Evolutionary conservation across 53 echinoderm and acorn worm genomes (phyloP).

Genomic region (Mesocentrotus franciscanus): DNA sequence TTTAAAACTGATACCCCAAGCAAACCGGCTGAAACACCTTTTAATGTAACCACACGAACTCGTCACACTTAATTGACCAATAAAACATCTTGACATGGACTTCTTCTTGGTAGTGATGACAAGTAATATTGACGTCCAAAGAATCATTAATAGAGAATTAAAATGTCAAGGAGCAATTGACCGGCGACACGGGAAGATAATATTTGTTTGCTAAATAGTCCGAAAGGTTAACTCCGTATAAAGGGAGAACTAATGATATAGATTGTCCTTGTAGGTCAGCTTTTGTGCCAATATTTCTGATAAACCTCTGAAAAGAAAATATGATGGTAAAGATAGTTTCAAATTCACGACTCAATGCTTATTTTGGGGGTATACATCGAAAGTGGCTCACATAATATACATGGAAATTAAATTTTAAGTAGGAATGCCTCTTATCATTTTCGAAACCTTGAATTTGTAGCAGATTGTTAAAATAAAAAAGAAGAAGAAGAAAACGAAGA

Average conservation of each 20-base stretch:
- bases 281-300: too few relatives aligned
- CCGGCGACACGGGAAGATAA: neutral
- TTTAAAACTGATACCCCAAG: neutral
- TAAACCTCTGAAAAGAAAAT: too few relatives aligned
- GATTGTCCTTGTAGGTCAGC: too few relatives aligned
- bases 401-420: too few relatives aligned
- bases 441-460: too few relatives aligned
- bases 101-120: neutral
- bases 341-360: too few relatives aligned
- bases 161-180: neutral
- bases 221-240: neutral
- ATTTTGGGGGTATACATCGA: too few relatives aligned
- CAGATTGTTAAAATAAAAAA: too few relatives aligned
- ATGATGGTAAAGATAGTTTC: too few relatives aligned
- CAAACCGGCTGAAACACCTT: neutral
- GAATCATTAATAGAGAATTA: neutral
- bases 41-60: neutral
- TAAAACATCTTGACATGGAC: neutral
- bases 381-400: too few relatives aligned
- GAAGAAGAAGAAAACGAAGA: too few relatives aligned
- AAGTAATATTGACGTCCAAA: neutral
- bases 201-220: neutral
- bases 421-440: too few relatives aligned
- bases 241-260: neutral
- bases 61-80: neutral